A percentile compares a stretch with the other conserved stretches of the same genome.
phyloP scores from a whole-genome alignment of 2,113 vertebrate genomes.

The Chloroceryle aenea region DNA sequence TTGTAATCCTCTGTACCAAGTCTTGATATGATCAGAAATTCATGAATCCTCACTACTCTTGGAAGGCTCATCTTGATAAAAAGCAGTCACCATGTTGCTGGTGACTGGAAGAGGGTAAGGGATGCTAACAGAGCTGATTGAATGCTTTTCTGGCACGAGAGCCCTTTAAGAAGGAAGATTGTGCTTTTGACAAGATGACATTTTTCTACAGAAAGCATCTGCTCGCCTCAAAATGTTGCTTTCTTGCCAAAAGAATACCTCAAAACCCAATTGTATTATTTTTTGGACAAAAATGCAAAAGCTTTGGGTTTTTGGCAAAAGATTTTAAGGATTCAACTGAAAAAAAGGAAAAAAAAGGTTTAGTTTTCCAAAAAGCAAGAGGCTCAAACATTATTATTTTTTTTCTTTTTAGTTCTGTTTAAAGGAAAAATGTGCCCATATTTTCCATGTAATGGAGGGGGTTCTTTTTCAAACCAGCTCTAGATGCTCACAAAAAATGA shows the following conservation, averaged over 20 bases:
- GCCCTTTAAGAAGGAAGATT: neutral
- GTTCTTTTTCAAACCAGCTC: neutral
- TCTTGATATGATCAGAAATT: neutral
- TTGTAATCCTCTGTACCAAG: neutral
- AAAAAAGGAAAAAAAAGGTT: neutral
- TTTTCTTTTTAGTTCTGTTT: neutral
- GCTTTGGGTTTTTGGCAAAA: conserved; percentile 5
- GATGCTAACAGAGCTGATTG: neutral
- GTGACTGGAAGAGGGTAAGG: neutral
- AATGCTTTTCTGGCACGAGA: neutral
- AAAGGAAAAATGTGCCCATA: neutral
- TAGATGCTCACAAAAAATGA: neutral
- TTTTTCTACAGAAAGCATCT: conserved; percentile 37
- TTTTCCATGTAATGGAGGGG: neutral
- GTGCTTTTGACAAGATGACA: conserved; percentile 21
- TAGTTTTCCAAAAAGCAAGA: neutral
- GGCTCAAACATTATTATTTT: neutral
- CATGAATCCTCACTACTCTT: neutral
- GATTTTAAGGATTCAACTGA: neutral
- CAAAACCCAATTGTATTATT: conserved; percentile 15
- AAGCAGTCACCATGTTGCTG: neutral
- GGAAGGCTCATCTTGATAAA: conserved; percentile 14
- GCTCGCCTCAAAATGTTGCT: neutral
- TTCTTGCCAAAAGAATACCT: conserved; percentile 9
- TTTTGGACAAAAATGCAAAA: conserved; percentile 27